These are phyloP conservation scores for Cladorhizidae sp. DNA, from an alignment of 37 sponge, comb jelly and placozoan genomes.

Conservation along the genomic window DNA sequence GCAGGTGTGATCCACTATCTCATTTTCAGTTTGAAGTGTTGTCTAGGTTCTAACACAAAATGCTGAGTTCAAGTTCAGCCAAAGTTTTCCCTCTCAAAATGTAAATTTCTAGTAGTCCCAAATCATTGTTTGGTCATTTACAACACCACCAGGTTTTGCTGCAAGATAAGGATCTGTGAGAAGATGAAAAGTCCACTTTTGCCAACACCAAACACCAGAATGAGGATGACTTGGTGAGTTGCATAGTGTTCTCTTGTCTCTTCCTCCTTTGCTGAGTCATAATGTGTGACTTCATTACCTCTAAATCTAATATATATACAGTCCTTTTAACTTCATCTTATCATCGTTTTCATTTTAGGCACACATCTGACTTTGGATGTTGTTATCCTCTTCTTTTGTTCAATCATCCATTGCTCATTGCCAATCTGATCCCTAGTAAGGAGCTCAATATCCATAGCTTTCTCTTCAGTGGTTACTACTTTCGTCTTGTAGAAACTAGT, in stretches of 20 bases:
- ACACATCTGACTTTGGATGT: conserved; percentile 29
- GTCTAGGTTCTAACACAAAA: no score
- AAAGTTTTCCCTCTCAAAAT: no score
- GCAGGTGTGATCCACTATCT: no score
- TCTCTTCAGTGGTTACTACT: conserved; percentile 16
- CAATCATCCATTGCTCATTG: conserved; percentile 21
- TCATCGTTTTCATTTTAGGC: conserved; percentile 28
- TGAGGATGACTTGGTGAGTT: neutral
- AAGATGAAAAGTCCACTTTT: no score
- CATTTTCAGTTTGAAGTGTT: no score
- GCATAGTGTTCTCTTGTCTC: neutral
- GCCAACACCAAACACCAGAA: no score
- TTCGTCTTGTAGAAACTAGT: conserved; percentile 22
- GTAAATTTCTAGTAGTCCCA: no score
- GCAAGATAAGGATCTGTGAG: no score
- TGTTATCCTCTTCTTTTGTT: conserved; percentile 39
- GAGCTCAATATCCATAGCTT: conserved; percentile 1
- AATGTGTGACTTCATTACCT: conserved; percentile 15
- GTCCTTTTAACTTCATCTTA: conserved; percentile 3
- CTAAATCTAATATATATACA: conserved; percentile 14
- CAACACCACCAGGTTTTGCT: no score
- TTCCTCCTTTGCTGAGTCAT: conserved; percentile 2
- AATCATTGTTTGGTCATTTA: no score
- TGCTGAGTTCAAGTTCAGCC: no score
- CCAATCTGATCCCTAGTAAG: conserved; percentile 7